Evolutionary conservation across 2,888 invertebrate species (phyloP).

Genomic region (Cybosia mesomella): DNA sequence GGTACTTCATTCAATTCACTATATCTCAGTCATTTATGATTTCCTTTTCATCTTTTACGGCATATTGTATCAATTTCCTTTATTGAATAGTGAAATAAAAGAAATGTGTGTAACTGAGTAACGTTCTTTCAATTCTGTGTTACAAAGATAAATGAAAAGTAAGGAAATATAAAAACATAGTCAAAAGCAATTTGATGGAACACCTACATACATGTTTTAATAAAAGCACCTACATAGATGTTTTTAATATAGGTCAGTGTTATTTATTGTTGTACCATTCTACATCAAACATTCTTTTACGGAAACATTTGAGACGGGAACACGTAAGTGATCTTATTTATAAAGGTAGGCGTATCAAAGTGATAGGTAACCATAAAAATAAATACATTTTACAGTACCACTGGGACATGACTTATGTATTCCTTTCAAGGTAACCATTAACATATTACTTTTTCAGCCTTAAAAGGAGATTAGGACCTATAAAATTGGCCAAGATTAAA

Average conservation of each 20-base stretch:
- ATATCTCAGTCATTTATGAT: too few species aligned
- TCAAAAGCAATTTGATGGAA: neutral
- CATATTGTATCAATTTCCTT: neutral
- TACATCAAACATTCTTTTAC: constrained; percentile 19
- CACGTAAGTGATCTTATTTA: constrained; percentile 23
- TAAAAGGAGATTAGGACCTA: neutral
- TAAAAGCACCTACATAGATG: neutral
- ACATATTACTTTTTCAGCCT: neutral
- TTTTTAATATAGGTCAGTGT: constrained; percentile 12
- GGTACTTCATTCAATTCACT: too few species aligned
- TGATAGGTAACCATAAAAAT: constrained; percentile 16
- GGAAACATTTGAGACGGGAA: constrained; percentile 16
- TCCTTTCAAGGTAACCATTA: neutral
- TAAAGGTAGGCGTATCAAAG: constrained; percentile 11
- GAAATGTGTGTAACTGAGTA: too few species aligned
- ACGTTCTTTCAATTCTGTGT: neutral
- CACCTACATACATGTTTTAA: constrained; percentile 6
- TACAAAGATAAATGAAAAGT: neutral
- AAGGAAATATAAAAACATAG: neutral
- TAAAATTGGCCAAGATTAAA: neutral
- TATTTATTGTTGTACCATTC: constrained; percentile 18
- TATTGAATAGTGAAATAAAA: neutral
- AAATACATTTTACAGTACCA: constrained; percentile 1
- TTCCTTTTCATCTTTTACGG: neutral
- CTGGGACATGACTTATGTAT: constrained; percentile 6